Evolutionary conservation across 2,888 invertebrate genomes (phyloP).

Genomic region (Endotricha flammealis): DNA sequence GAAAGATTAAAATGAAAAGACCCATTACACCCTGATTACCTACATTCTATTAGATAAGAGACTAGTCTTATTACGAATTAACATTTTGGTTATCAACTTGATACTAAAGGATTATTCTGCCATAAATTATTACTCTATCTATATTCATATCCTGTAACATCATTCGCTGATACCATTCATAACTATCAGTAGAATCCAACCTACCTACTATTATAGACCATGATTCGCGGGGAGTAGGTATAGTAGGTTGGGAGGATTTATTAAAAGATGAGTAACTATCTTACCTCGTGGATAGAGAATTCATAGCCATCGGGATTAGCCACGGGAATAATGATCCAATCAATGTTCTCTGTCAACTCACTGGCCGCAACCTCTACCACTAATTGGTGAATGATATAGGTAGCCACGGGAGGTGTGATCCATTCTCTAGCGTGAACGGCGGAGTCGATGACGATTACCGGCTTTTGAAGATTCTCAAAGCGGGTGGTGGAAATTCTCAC

Average conservation of each 20-base stretch:
- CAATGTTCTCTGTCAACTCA: conserved; percentile 73
- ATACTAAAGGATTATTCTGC: too few relatives aligned
- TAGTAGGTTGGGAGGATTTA: too few relatives aligned
- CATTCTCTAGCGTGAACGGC: conserved; percentile 84
- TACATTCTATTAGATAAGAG: background rate
- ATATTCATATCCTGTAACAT: too few relatives aligned
- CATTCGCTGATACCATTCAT: too few relatives aligned
- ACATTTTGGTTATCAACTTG: too few relatives aligned
- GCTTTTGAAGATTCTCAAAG: conserved; percentile 64
- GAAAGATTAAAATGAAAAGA: too few relatives aligned
- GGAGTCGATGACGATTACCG: conserved; percentile 79
- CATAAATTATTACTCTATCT: too few relatives aligned
- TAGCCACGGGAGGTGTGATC: conserved; percentile 83
- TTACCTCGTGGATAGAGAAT: conserved; percentile 75
- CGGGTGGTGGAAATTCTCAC: conserved; percentile 78
- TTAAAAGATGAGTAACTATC: conserved; percentile 14
- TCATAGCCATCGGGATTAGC: conserved; percentile 88
- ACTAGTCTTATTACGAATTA: too few relatives aligned
- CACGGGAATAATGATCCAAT: conserved; percentile 83
- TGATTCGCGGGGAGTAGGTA: too few relatives aligned
- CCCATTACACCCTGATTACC: too few relatives aligned
- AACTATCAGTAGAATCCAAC: too few relatives aligned
- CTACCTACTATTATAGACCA: too few relatives aligned
- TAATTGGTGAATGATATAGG: conserved; percentile 82
- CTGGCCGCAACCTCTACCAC: conserved; percentile 73